phyloP scores from a whole-genome alignment of 2,113 vertebrate species.

The Hyperopisus bebe region DNA sequence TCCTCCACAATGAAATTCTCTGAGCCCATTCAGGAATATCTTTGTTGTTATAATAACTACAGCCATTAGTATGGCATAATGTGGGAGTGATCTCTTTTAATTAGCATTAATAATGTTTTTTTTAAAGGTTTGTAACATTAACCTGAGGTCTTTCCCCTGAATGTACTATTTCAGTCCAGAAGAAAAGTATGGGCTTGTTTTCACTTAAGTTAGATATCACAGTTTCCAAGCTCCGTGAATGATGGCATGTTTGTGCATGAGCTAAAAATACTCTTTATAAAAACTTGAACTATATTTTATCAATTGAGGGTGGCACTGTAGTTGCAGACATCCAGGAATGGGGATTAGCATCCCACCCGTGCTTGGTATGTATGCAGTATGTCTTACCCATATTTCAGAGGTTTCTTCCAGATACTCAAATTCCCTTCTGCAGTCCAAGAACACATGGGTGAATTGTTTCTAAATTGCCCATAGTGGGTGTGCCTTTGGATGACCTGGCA shows the following conservation, averaged over 20 bases:
- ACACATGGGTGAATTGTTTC: not conserved
- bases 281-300: not conserved
- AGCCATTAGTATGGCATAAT: not conserved
- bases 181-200: not conserved
- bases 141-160: not conserved
- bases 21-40: not conserved
- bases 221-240: not conserved
- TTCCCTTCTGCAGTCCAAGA: not conserved
- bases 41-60: not conserved
- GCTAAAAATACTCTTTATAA: not conserved
- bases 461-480: not conserved
- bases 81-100: not conserved
- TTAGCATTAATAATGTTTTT: not conserved
- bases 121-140: not conserved
- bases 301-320: not conserved
- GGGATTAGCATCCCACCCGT: not conserved
- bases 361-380: not conserved
- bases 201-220: not conserved
- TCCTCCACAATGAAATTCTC: not conserved
- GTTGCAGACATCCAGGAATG: not conserved
- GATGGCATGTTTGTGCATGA: not conserved
- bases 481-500: not conserved
- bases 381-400: not conserved
- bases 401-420: not conserved
- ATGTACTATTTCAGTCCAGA: not conserved